A percentile compares a stretch with the other conserved stretches of the same genome.
These are phyloP conservation scores for Calidris pygmaea DNA, from an alignment of 2,113 vertebrate species.

Conservation along the genomic window DNA sequence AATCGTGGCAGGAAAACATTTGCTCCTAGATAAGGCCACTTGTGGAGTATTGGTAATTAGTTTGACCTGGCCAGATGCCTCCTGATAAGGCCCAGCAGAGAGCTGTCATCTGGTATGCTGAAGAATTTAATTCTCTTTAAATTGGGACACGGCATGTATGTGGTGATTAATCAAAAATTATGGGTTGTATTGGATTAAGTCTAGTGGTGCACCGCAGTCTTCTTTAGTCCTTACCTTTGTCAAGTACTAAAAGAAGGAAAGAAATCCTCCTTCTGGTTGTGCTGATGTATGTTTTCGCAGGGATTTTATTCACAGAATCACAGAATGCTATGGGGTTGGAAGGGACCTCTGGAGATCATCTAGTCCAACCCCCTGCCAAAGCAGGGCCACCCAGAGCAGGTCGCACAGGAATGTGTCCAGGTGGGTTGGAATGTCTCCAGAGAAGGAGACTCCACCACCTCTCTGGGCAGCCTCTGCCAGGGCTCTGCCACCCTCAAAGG, in stretches of 20 bases:
- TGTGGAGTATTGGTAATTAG: neutral
- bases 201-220: neutral
- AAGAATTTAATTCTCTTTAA: neutral
- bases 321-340: too few relatives aligned
- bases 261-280: neutral
- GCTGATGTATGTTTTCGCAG: neutral
- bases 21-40: constrained; percentile 48
- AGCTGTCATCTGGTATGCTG: neutral
- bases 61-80: constrained; percentile 52
- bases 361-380: too few relatives aligned
- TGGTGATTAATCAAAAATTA: neutral
- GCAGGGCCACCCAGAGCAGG: too few relatives aligned
- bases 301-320: neutral
- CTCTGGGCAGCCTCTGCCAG: too few relatives aligned
- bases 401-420: too few relatives aligned
- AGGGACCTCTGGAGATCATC: too few relatives aligned
- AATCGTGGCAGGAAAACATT: neutral
- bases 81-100: constrained; percentile 38
- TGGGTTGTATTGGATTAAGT: neutral
- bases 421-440: too few relatives aligned
- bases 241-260: neutral
- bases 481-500: too few relatives aligned
- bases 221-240: neutral
- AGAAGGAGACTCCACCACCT: too few relatives aligned
- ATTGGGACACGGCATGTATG: neutral